Evolutionary conservation across 1,140 invertebrate genomes (phyloP), one percentile per base, ranked within the genome.

Genomic region (Achatina immaculata): DNA sequence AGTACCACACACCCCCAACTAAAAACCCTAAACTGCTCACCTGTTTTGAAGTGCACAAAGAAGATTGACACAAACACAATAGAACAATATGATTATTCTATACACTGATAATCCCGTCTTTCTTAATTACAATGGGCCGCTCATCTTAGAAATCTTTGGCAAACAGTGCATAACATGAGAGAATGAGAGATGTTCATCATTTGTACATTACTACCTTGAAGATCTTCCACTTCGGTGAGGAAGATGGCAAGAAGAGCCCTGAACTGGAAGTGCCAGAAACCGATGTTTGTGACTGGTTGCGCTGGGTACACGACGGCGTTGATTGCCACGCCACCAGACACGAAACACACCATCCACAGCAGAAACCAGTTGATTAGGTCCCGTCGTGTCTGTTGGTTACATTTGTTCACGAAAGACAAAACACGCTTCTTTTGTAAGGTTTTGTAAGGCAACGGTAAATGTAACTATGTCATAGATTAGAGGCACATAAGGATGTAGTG

Each of bases 341-440:
- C 87, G 83, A 92, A 89, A 31, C 92, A 89, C 14, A 92, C 87
- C n/a, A 91, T 78, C 36, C 91, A 91, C 88, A 92, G 90, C 9
- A 89, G 83, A 65, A 92, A 88, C 85, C 92, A 92, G 38, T 90
- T 88, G 21, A 90, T 82, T 85, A 92, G 92, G 83, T 92, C 92
- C 71, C 91, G 85, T 31, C 88, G 85, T 7, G 90, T 88, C 91
- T 92, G 77, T 9, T 3, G 16, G n/a, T n/a, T n/a, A n/a, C n/a
- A n/a, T n/a, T n/a, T n/a, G n/a, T n/a, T n/a, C 14, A 55, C 14
- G 51, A 16, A 55, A 55, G n/a, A 55, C 14, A 16, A 55, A 72
- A n/a, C n/a, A n/a, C n/a, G n/a, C n/a, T n/a, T n/a, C n/a, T 38
- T 34, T 40, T 38, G 40, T 34, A 38, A 72, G 40, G 9, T n/a